Conservation (phyloP, 1,140 invertebrate species). For the Ectropis grisescens region DNA sequence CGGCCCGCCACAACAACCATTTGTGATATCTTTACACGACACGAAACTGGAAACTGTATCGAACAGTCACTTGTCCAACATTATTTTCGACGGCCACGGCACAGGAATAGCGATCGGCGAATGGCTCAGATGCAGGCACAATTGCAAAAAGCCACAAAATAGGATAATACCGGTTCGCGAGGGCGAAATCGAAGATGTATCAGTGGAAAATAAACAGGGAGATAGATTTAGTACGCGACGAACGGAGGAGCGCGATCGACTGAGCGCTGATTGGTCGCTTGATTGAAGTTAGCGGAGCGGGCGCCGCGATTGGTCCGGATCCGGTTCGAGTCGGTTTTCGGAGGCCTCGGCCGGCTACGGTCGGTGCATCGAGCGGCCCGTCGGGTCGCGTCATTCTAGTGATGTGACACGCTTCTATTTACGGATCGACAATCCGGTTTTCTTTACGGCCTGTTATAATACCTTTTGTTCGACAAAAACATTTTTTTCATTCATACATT, state of each 20-base stretch:
- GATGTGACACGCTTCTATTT: constrained; percentile 22
- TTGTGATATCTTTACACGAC: constrained; percentile 28
- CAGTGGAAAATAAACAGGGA: constrained; percentile 26
- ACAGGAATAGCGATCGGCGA: constrained; percentile 2
- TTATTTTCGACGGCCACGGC: constrained; percentile 22
- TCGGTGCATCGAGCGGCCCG: constrained; percentile 32
- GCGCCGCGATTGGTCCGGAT: constrained; percentile 47
- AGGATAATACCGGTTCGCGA: constrained; percentile 28
- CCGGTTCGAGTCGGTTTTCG: constrained; percentile 53
- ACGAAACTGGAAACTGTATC: constrained; percentile 14
- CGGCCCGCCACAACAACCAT: constrained; percentile 49
- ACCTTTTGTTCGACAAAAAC: too few relatives aligned
- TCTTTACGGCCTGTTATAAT: too few relatives aligned
- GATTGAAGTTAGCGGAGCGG: constrained; percentile 25
- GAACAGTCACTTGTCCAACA: constrained; percentile 58
- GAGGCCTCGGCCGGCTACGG: constrained; percentile 44
- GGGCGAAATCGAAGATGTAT: constrained; percentile 21
- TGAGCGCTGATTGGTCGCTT: constrained; percentile 50
- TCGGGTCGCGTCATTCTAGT: constrained; percentile 31
- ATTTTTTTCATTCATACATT: too few relatives aligned
- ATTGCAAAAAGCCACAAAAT: too few relatives aligned
- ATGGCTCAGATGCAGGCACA: not conserved
- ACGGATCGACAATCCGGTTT: constrained; percentile 23
- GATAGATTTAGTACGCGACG: constrained; percentile 27
- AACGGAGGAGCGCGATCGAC: constrained; percentile 32